Evolutionary conservation across 2,797 vertebrate species (phyloP), one percentile per base, ranked within the genome.

Genomic region (Gymnopithys bicolor): DNA sequence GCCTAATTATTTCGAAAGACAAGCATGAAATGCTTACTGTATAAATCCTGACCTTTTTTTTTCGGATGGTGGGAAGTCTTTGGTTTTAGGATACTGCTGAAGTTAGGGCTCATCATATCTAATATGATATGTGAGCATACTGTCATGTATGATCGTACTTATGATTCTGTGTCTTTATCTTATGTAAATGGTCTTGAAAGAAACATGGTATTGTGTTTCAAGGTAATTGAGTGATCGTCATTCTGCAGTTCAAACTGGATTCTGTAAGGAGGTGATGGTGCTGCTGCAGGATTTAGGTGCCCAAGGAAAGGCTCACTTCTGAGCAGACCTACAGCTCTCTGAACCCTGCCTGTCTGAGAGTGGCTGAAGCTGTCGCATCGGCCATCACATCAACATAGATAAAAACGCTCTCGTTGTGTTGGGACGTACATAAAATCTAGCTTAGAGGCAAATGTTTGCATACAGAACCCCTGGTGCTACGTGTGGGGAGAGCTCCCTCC

Each of bases 201-300:
- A 64, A 46, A n/a, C 21, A n/a, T 6, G 30, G 7, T 64, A 23
- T n/a, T 49, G 8, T 11, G 3, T 64, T 17, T 21, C 18, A 14
- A 10, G 14, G 19, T 59, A 15, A 0, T 13, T 3, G 4, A 14
- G 49, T 5, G 41, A 43, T 23, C 21, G 7, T 25, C 4, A 3
- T 33, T 19, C 9, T 33, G 46, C 53, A 19, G 24, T 25, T 46
- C 2, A 15, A 68, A 0, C 6, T 4, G 43, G 8, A 23, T 7
- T 49, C 69, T 46, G 14, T 13, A 1, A 6, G 68, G 48, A 25
- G 48, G 17, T 10, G 60, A 10, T 19, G 2, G 3, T 22, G n/a
- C 52, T 30, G 35, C 33, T 33, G 33, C 7, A 17, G 33, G 52
- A 30, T 24, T 74, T 51, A 4, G 35, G 21, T 46, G 48, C 46